These are phyloP conservation scores for Eciton burchellii DNA, from an alignment of 1,140 invertebrate species.

Conservation along the genomic window DNA sequence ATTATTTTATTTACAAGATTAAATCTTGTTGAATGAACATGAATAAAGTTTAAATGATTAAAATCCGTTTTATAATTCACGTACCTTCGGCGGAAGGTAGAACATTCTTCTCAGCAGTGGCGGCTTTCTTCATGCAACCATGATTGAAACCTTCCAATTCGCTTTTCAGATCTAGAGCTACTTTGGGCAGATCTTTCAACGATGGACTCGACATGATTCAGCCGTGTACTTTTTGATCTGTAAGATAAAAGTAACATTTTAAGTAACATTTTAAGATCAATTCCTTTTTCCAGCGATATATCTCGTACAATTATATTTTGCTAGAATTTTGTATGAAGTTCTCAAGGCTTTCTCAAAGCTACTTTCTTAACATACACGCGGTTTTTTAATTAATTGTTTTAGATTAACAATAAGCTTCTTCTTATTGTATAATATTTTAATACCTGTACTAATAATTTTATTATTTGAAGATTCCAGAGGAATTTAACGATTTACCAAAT, in stretches of 20 bases:
- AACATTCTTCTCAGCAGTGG: constrained; percentile 94
- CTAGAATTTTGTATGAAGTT: background rate
- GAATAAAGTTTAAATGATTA: background rate
- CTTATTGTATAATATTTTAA: background rate
- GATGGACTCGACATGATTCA: constrained; percentile 89
- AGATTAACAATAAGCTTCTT: background rate
- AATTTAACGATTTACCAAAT: background rate
- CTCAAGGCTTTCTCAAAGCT: background rate
- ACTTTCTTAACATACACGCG: background rate
- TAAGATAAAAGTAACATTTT: constrained; percentile 47
- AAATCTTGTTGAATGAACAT: background rate
- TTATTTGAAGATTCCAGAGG: background rate
- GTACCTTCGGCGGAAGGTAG: constrained; percentile 95
- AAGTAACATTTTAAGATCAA: background rate
- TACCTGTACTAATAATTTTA: constrained; percentile 14
- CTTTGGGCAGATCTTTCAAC: constrained; percentile 95
- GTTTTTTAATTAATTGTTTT: constrained; percentile 4
- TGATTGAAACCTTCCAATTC: constrained; percentile 95
- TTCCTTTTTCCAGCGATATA: background rate
- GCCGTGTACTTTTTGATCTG: constrained; percentile 66
- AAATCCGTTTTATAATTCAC: background rate
- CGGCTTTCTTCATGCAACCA: constrained; percentile 92
- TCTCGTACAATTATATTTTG: background rate
- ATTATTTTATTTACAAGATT: background rate
- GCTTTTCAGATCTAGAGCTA: constrained; percentile 93